Conservation (phyloP, 2,888 invertebrate genomes). For the Athalia cordata region DNA sequence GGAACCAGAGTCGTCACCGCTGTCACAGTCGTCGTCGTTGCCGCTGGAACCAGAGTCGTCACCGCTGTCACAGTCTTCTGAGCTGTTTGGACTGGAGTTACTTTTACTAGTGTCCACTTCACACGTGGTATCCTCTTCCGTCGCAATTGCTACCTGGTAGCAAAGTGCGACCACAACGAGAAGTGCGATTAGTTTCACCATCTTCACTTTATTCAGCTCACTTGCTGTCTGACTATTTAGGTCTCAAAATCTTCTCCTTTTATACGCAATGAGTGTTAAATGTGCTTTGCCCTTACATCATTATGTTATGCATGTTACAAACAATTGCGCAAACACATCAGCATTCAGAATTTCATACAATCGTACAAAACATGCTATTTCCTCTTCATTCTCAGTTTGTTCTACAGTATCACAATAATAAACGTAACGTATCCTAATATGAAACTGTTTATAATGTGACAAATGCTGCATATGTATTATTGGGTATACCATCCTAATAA, state of each 20-base stretch:
- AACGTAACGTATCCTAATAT: no score
- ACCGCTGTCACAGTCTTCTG: no score
- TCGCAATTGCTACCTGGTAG: background rate
- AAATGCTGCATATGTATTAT: no score
- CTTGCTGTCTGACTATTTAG: background rate
- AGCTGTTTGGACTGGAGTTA: no score
- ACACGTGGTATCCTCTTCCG: background rate
- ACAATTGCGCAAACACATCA: background rate
- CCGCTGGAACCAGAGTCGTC: background rate
- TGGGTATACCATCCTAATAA: no score
- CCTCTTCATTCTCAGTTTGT: no score
- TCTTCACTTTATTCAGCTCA: slow-evolving; percentile 11
- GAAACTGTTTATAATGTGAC: background rate
- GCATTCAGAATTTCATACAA: background rate
- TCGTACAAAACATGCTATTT: no score
- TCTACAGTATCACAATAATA: no score
- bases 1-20: no score
- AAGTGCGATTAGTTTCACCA: slow-evolving; percentile 8
- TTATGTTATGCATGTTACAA: background rate
- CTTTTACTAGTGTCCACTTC: no score
- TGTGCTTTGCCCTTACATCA: no score
- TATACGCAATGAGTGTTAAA: slow-evolving; percentile 1
- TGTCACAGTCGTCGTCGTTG: background rate
- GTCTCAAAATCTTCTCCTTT: background rate
- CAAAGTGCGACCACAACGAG: slow-evolving; percentile 15